A percentile compares a stretch with the other conserved stretches of the same genome.
phyloP scores from a whole-genome alignment of 2,888 invertebrate species.

The Thecophora atra region DNA sequence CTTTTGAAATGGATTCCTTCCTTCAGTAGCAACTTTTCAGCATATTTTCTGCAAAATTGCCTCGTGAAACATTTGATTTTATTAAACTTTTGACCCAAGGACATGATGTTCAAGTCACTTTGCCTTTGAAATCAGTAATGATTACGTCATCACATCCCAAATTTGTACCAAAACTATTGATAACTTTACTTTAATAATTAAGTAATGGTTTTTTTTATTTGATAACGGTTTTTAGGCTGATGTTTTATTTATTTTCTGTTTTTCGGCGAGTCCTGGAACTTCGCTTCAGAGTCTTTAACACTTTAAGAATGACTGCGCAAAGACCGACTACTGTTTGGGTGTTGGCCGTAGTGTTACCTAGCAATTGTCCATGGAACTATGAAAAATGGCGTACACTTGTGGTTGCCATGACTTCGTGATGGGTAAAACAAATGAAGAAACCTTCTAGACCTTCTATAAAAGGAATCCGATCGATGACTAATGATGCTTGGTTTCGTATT shows the following conservation, averaged over 20 bases:
- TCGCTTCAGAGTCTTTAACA: conserved; percentile 41
- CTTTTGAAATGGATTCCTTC: conserved; percentile 36
- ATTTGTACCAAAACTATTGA: too few relatives aligned
- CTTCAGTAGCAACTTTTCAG: conserved; percentile 47
- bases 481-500: too few relatives aligned
- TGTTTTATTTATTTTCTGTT: background rate
- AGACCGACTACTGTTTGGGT: conserved; percentile 54
- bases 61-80: conserved; percentile 57
- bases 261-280: conserved; percentile 29
- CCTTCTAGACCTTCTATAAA: background rate
- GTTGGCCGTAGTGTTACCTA: conserved; percentile 56
- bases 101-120: conserved; percentile 47
- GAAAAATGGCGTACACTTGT: background rate
- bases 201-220: too few relatives aligned
- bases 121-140: background rate
- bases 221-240: background rate
- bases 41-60: conserved; percentile 53
- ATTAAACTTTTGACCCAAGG: conserved; percentile 58
- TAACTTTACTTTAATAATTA: too few relatives aligned
- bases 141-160: conserved; percentile 10
- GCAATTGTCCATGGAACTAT: conserved; percentile 51
- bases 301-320: conserved; percentile 35
- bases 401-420: conserved; percentile 48
- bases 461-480: too few relatives aligned
- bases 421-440: conserved; percentile 42